Evolutionary conservation across 2,888 invertebrate species (phyloP), one percentile per base, ranked within the genome.

Genomic region (Oasisia sp.): DNA sequence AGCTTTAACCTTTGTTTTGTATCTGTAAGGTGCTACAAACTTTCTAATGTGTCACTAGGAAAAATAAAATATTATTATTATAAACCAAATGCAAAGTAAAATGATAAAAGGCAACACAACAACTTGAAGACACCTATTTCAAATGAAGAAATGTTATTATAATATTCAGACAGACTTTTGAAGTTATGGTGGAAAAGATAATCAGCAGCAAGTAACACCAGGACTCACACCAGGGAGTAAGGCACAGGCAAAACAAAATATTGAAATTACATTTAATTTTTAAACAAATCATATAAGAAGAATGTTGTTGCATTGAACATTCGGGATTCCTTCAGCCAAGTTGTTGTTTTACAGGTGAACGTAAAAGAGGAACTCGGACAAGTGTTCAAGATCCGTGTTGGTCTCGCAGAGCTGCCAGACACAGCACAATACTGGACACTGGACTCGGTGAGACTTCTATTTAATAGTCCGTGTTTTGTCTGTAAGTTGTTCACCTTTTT

Each of bases 321-420:
- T 50, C 50, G 1, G 14, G 50, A 50, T 5, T 50, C 50, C 50
- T 50, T 50, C 12, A 50, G 50, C 50, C 50, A 89, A 91, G 89
- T 38, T 92, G 45, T 45, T 2, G 27, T 32, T 89, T n/a, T 50
- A 14, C 92, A 92, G 93, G 91, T 93, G 32, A 89, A 56, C 19
- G 56, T 93, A 50, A 90, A 91, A n/a, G 91, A 91, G 50, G 91
- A 92, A 12, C 58, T 93, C 8, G 93, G 93, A 8, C 91, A 93
- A 38, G 90, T 93, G 9, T 93, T 91, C 91, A 93, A 93, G 91
- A 32, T 93, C 19, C 90, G 92, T 12, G 89, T 93, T 19, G 93
- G 93, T 14, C 91, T 91, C 32, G 90, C 91, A 19, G 91, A 93
- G 4, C 32, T 44, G 7, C 50, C 50, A 50, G 50, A 50, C 50